Evolutionary conservation across 2,888 invertebrate genomes (phyloP).

Genomic region (Hyppa rectilinea): DNA sequence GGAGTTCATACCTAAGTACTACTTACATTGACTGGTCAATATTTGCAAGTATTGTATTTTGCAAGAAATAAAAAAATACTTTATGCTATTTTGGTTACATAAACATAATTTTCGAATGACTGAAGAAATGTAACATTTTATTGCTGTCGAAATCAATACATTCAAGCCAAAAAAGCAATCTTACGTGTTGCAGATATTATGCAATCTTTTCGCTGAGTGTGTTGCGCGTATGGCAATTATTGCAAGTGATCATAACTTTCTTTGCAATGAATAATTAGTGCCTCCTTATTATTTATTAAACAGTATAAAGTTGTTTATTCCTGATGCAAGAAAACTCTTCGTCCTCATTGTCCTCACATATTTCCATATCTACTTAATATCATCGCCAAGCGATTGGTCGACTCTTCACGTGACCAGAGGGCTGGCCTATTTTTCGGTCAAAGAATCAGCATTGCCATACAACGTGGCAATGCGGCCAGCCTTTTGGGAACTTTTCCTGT

Average conservation of each 20-base stretch:
- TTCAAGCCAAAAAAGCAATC: not conserved
- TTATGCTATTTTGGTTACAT: constrained; percentile 5
- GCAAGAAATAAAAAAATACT: not conserved
- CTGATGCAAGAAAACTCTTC: not conserved
- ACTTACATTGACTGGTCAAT: not conserved
- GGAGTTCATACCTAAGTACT: too few relatives aligned
- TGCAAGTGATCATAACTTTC: not conserved
- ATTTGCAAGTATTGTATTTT: not conserved
- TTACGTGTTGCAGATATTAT: not conserved
- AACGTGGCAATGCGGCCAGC: too few relatives aligned
- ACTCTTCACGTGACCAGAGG: too few relatives aligned
- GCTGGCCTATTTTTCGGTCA: too few relatives aligned
- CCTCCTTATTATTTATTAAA: not conserved
- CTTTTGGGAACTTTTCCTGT: too few relatives aligned
- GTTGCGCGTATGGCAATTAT: not conserved
- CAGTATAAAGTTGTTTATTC: not conserved
- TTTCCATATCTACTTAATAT: too few relatives aligned
- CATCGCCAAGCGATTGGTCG: too few relatives aligned
- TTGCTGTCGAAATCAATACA: constrained; percentile 8
- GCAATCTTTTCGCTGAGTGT: constrained; percentile 5
- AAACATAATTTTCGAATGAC: not conserved
- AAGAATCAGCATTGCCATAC: too few relatives aligned
- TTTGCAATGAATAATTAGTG: not conserved
- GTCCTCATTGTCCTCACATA: not conserved
- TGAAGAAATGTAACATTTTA: constrained; percentile 2